A percentile compares a stretch with the other conserved stretches of the same genome.
These are phyloP conservation scores for Salminus brasiliensis DNA, from an alignment of 2,113 vertebrate species.

Conservation along the genomic window DNA sequence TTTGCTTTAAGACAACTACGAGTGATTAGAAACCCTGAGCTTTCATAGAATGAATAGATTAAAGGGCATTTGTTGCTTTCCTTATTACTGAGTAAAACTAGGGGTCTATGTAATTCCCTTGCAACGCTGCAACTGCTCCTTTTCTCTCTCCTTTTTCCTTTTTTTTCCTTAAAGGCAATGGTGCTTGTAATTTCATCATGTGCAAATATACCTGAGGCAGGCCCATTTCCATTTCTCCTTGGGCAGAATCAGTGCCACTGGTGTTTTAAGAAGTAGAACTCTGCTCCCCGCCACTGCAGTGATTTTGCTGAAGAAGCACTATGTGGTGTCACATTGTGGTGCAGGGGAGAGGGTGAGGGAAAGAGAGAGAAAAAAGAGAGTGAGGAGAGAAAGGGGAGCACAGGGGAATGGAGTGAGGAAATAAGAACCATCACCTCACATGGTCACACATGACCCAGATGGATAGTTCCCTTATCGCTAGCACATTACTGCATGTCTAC, in stretches of 20 bases:
- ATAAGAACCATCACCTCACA: slow-evolving; percentile 1
- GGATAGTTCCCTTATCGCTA: slow-evolving; percentile 1
- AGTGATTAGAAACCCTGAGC: neutral
- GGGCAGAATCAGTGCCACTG: slow-evolving; percentile 19
- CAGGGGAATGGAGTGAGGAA: neutral
- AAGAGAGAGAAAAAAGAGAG: neutral
- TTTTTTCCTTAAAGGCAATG: slow-evolving; percentile 15
- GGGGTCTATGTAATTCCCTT: neutral
- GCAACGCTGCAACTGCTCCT: no score
- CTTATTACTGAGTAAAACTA: neutral
- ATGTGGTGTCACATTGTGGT: slow-evolving; percentile 14
- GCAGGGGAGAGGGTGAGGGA: neutral
- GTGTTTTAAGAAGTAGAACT: slow-evolving; percentile 16
- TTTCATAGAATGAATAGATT: neutral
- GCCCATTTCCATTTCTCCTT: slow-evolving; percentile 8
- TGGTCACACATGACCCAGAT: neutral
- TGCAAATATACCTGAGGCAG: slow-evolving; percentile 31
- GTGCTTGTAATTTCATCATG: slow-evolving; percentile 43
- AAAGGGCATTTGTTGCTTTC: neutral
- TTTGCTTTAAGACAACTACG: neutral
- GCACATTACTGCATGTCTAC: neutral
- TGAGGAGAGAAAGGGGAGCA: neutral
- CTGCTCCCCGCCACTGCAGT: slow-evolving; percentile 13
- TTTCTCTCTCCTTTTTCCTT: neutral
- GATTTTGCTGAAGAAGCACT: slow-evolving; percentile 5